Evolutionary conservation across 2,797 vertebrate genomes (phyloP).

Genomic region (Rhincodon typus): DNA sequence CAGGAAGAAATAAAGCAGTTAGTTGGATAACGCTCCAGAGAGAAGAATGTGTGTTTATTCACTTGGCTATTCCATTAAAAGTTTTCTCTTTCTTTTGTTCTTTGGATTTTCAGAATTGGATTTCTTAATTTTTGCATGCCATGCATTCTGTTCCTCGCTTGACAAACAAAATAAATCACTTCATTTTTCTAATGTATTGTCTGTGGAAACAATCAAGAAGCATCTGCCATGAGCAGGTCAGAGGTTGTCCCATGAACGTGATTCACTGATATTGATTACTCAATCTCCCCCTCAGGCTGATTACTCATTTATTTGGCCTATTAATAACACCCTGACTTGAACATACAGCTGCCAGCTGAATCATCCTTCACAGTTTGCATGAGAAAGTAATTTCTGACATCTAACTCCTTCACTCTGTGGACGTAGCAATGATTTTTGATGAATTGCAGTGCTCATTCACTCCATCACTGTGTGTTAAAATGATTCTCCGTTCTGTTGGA

Average conservation of each 20-base stretch:
- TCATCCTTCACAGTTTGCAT: background rate
- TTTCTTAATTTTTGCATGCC: background rate
- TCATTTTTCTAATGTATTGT: background rate
- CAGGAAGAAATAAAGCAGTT: background rate
- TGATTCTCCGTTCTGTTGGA: background rate
- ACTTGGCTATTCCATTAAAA: background rate
- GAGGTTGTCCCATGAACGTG: background rate
- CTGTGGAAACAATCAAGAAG: background rate
- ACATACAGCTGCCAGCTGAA: slow-evolving; percentile 4
- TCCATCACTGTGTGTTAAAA: background rate
- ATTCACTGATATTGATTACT: background rate
- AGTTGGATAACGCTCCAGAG: background rate
- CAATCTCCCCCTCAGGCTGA: background rate
- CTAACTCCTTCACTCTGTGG: background rate
- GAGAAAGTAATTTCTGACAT: background rate
- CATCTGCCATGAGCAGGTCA: background rate
- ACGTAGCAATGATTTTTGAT: background rate
- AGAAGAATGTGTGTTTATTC: background rate
- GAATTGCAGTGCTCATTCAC: background rate
- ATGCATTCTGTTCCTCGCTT: background rate
- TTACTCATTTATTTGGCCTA: slow-evolving; percentile 23
- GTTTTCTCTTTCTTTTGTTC: background rate
- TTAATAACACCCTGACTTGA: background rate
- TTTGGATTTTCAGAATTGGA: background rate
- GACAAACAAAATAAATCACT: background rate